phyloP scores from a whole-genome alignment of 1,140 invertebrate species.

The Paralvinella palmiformis region DNA sequence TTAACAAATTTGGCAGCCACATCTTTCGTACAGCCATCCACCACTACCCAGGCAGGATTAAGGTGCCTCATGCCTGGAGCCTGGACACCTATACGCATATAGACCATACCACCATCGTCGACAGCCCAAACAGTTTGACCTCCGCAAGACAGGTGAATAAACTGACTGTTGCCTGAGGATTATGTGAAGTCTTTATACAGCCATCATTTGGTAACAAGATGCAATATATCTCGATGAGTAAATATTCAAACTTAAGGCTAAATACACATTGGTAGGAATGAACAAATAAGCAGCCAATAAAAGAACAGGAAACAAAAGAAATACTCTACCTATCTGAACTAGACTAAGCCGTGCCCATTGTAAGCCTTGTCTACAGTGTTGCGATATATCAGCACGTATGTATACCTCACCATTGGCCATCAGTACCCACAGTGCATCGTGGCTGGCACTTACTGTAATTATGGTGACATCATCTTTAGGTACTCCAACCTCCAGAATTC shows the following conservation, averaged over 20 bases:
- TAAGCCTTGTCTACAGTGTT: conserved; percentile 41
- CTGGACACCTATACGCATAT: conserved; percentile 53
- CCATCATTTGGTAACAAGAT: too few relatives aligned
- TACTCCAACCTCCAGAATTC: conserved; percentile 6
- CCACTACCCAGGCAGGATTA: conserved; percentile 54
- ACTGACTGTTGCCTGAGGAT: conserved; percentile 46
- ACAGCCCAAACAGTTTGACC: conserved; percentile 54
- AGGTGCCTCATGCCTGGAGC: conserved; percentile 47
- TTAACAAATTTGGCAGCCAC: conserved; percentile 32
- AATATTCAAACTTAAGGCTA: too few relatives aligned
- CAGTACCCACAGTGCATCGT: conserved; percentile 53
- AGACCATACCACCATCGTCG: conserved; percentile 51
- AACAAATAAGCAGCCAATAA: too few relatives aligned
- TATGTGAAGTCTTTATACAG: too few relatives aligned
- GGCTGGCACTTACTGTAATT: conserved; percentile 32
- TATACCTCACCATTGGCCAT: conserved; percentile 47
- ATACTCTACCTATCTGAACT: conserved; percentile 48
- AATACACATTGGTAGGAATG: too few relatives aligned
- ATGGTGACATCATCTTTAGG: conserved; percentile 24
- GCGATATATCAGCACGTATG: conserved; percentile 49
- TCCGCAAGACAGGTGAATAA: conserved; percentile 52
- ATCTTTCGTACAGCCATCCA: conserved; percentile 32
- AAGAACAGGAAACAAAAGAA: too few relatives aligned
- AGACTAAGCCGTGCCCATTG: conserved; percentile 51
- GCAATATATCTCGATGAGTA: too few relatives aligned